Evolutionary conservation across 2,797 vertebrate species (phyloP).

Genomic region (Lagodon rhomboides): DNA sequence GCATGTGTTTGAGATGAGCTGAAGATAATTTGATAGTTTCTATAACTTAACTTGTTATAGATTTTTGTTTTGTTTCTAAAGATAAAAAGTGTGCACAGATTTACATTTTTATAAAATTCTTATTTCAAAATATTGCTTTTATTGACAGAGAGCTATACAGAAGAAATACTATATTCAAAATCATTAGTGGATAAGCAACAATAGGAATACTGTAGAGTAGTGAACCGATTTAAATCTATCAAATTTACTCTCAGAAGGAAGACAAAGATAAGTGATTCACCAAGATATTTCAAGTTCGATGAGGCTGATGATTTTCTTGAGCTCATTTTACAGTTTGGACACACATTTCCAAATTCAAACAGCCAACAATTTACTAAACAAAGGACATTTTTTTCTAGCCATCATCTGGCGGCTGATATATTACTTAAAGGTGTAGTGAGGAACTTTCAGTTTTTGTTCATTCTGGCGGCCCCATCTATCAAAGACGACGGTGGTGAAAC

Average conservation of each 20-base stretch:
- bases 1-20: background rate
- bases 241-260: background rate
- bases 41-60: background rate
- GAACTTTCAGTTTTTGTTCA: too few relatives aligned
- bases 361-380: background rate
- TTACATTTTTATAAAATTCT: background rate
- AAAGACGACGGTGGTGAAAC: too few relatives aligned
- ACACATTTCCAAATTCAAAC: slow-evolving; percentile 1
- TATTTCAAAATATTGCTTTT: background rate
- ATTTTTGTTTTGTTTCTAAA: background rate
- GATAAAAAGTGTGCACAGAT: background rate
- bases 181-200: background rate
- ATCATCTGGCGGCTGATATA: background rate
- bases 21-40: background rate
- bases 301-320: background rate
- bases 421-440: too few relatives aligned
- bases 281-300: background rate
- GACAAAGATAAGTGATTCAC: too few relatives aligned
- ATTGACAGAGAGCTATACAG: background rate
- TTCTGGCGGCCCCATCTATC: too few relatives aligned
- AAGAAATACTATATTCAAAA: background rate
- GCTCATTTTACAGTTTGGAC: background rate
- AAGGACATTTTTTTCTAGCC: too few relatives aligned
- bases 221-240: background rate
- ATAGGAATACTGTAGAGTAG: background rate